These are phyloP conservation scores for Ostrea edulis DNA, from an alignment of 1,140 invertebrate species.

Conservation along the genomic window DNA sequence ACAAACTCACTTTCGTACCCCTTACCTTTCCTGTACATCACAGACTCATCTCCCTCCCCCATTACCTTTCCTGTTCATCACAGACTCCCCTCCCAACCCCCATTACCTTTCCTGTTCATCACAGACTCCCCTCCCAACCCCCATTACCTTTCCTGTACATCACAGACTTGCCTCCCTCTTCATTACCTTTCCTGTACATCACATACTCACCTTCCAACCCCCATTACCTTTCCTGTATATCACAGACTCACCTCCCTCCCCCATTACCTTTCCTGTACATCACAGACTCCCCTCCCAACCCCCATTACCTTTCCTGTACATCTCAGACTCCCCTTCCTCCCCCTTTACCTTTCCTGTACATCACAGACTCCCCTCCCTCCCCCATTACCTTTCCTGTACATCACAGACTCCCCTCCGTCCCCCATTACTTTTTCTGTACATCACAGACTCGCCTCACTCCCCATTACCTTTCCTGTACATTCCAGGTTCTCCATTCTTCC, in stretches of 20 bases:
- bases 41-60: background rate
- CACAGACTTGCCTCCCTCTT: background rate
- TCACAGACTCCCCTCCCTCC: background rate
- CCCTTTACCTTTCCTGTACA: slow-evolving; percentile 44
- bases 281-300: background rate
- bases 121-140: no score
- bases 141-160: background rate
- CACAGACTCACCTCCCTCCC: background rate
- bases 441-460: background rate
- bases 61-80: background rate
- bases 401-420: background rate
- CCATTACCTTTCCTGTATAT: background rate
- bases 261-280: background rate
- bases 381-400: background rate
- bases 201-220: background rate
- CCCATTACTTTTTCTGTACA: background rate
- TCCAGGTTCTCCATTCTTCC: slow-evolving; percentile 42
- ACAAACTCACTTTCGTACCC: background rate
- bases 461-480: slow-evolving; percentile 52
- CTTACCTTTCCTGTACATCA: background rate
- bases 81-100: background rate
- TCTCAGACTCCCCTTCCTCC: background rate
- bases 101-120: no score
- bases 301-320: background rate
- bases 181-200: background rate